Conservation (phyloP, 1,140 invertebrate genomes). For the Calliopsis andreniformis region DNA sequence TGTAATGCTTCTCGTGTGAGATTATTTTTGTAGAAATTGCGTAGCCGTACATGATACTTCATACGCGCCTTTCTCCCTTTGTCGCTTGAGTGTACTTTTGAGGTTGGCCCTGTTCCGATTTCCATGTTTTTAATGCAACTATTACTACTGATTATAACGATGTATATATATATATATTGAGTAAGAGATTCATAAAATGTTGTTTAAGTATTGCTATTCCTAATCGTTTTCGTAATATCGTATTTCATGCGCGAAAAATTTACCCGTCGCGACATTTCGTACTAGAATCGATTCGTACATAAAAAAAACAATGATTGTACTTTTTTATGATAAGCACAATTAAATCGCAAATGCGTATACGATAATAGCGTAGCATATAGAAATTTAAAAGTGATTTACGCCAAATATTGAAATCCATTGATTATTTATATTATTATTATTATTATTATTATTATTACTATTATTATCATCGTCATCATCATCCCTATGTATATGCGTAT, state of each 20-base stretch:
- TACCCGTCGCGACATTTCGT: conserved; percentile 25
- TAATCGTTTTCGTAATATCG: conserved; percentile 47
- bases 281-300: conserved; percentile 28
- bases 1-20: conserved; percentile 49
- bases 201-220: conserved; percentile 49
- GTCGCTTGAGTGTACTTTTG: conserved; percentile 45
- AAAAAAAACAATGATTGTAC: conserved; percentile 15
- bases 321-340: conserved; percentile 53
- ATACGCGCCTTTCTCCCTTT: conserved; percentile 46
- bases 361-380: conserved; percentile 63
- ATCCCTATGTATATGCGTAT: conserved; percentile 36
- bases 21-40: conserved; percentile 73
- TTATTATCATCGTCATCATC: too few relatives aligned
- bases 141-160: conserved; percentile 40
- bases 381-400: conserved; percentile 70
- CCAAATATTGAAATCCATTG: conserved; percentile 72
- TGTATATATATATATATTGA: conserved; percentile 61
- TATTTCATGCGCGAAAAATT: conserved; percentile 16
- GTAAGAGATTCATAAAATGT: conserved; percentile 52
- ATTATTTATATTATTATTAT: conserved; percentile 54
- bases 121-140: conserved; percentile 62
- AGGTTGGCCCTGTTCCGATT: conserved; percentile 50
- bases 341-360: conserved; percentile 26
- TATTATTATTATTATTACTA: too few relatives aligned
- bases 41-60: background rate